Evolutionary conservation across 2,888 invertebrate genomes (phyloP), one percentile per base, ranked within the genome.

Genomic region (Drosophila limbata): DNA sequence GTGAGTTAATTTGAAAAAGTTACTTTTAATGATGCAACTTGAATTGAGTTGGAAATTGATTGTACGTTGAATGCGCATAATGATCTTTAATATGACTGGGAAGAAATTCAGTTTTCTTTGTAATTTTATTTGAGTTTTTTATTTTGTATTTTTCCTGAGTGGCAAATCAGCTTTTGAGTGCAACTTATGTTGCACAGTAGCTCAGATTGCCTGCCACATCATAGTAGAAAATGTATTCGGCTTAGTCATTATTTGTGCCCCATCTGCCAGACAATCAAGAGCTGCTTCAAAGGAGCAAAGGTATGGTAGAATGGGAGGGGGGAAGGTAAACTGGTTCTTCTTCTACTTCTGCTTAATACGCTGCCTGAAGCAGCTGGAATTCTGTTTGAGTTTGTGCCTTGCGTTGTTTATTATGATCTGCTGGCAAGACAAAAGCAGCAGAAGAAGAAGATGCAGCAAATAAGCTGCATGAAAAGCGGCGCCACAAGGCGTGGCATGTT

Each of bases 221-320:
- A 44, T 62, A 50, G 31, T 66, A 47, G 56, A 55, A 62, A 66
- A 77, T 79, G 68, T 73, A 85, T 73, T 81, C 71, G 81, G 86
- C 86, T 83, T 85, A 85, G 81, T 81, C 81, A 83, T 78, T 85
- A 80, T 82, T 67, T 56, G 50, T 31, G 31, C 39, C 13, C 44
- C 13, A 44, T 31, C 56, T 39, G 17, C 13, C 52, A 70, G 60
- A 62, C 77, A 73, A 81, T 81, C 65, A 65, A 63, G 45, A 73
- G 51, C 45, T 42, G 57, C 33, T 37, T 50, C 19, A 45, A 57
- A 47, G 35, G 47, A 25, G 44, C 19, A n/a, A 57, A 25, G 21
- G 35, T 35, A 47, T 15, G 56, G 42, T 1, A 25, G 8, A 28
- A 19, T 8, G 33, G 57, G 21, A 28, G 21, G 47, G 25, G n/a